Evolutionary conservation across 2,888 invertebrate species (phyloP), one percentile per base, ranked within the genome.

Genomic region (Hyalella azteca): DNA sequence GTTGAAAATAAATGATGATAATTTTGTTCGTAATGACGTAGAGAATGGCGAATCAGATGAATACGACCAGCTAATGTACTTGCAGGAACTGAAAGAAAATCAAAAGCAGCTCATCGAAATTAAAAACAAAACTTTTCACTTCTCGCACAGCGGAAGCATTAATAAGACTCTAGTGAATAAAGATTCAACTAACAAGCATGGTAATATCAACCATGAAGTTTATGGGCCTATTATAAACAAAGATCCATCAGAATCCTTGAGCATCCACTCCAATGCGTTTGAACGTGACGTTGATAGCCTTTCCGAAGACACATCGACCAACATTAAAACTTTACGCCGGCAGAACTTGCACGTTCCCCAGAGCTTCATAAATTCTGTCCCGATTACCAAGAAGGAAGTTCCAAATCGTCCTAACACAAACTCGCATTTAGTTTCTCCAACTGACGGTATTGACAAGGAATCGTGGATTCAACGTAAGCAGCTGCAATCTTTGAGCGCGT

Each of bases 291-390:
- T n/a, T n/a, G 45, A 9, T 15, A 15, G 45, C 15, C 15, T 45
- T 9, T 9, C 45, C 45, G 11, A 45, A 45, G 45, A 45, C 15
- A 15, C 11, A 45, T 45, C 60, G 36, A 60, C 19, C 15, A 19
- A 60, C 32, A 9, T 36, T 29, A 60, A 11, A n/a, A 36, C 29
- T 36, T 15, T 15, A 60, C 60, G 60, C 29, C 29, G 19, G 29
- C 60, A 60, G 29, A 60, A 60, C 19, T 60, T 60, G 36, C 4
- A 60, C 60, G 36, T 60, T 60, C 60, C 60, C 36, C 60, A 60
- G 29, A 60, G 60, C 19, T 60, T 60, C 60, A 36, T 60, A 11
- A 60, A 60, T 15, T 60, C 19, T 19, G 36, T 26, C 29, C 54
- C 54, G 15, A 54, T 54, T n/a, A n/a, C n/a, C n/a, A n/a, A n/a